These are phyloP conservation scores for Drepanosiphum platanoidis DNA, from an alignment of 2,888 invertebrate genomes.

Conservation along the genomic window DNA sequence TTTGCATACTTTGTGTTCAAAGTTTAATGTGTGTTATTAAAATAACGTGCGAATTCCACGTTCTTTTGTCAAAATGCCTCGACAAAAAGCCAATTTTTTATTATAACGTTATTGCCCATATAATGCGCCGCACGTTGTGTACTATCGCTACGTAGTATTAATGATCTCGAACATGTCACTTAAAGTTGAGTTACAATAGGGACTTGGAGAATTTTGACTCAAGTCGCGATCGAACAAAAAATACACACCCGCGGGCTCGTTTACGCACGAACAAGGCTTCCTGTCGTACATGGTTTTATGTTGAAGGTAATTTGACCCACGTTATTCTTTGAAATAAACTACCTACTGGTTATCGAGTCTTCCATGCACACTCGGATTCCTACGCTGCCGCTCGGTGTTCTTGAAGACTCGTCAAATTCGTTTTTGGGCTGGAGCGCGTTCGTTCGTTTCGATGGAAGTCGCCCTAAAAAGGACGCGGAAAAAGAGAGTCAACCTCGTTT, in stretches of 20 bases:
- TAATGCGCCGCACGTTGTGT: not conserved
- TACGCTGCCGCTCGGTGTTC: not conserved
- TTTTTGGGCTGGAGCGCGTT: not conserved
- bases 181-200: not conserved
- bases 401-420: slow-evolving; percentile 10
- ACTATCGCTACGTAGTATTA: not conserved
- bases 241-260: not conserved
- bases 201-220: not conserved
- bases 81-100: no score
- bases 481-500: not conserved
- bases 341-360: not conserved
- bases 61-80: no score
- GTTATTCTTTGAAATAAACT: slow-evolving; percentile 23
- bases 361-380: not conserved
- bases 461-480: not conserved
- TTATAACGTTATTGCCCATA: not conserved
- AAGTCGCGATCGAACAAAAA: slow-evolving; percentile 8
- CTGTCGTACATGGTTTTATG: not conserved
- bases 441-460: not conserved
- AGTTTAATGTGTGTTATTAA: no score
- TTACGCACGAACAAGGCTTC: not conserved
- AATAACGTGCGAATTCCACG: no score
- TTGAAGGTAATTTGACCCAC: not conserved
- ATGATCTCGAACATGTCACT: not conserved
- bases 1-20: not conserved